phyloP scores from a whole-genome alignment of 2,113 vertebrate species.

The Hippocampus abdominalis region DNA sequence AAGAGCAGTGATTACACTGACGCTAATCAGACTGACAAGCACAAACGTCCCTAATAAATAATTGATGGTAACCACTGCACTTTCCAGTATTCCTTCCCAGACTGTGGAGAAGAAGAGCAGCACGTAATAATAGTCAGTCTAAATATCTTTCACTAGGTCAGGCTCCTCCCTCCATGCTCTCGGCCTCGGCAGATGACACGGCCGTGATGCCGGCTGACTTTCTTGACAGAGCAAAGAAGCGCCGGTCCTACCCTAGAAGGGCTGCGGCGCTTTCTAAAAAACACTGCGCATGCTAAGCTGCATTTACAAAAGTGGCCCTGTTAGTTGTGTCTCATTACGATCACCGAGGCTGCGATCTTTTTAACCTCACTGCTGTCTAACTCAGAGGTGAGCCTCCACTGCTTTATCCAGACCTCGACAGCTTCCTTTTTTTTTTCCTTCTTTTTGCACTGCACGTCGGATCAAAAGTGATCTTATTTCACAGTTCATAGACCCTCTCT shows the following conservation, averaged over 20 bases:
- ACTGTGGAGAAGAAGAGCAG: constrained; percentile 67
- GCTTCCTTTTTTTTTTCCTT: constrained; percentile 65
- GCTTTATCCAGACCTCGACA: constrained; percentile 61
- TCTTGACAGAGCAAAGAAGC: constrained; percentile 45
- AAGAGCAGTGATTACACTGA: constrained; percentile 78
- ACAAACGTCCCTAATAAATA: constrained; percentile 79
- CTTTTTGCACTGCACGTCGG: constrained; percentile 60
- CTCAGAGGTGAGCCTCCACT: constrained; percentile 45
- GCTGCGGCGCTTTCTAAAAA: constrained; percentile 29
- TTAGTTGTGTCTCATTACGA: constrained; percentile 57
- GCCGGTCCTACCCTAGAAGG: constrained; percentile 56
- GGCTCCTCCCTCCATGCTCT: constrained; percentile 63
- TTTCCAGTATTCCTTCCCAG: constrained; percentile 69
- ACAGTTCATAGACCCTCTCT: constrained; percentile 76
- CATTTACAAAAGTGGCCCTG: constrained; percentile 19
- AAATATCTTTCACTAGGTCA: constrained; percentile 68
- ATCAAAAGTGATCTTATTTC: constrained; percentile 81
- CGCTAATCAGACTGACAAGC: constrained; percentile 80
- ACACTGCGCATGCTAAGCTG: constrained; percentile 37
- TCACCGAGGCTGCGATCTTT: constrained; percentile 68
- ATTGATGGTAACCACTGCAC: constrained; percentile 77
- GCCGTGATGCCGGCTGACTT: constrained; percentile 54
- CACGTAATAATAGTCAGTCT: constrained; percentile 71
- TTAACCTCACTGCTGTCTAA: constrained; percentile 53
- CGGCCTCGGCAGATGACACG: constrained; percentile 53